These are phyloP conservation scores for Glossophaga mutica DNA, from an alignment of 2,797 vertebrate genomes.

Conservation along the genomic window DNA sequence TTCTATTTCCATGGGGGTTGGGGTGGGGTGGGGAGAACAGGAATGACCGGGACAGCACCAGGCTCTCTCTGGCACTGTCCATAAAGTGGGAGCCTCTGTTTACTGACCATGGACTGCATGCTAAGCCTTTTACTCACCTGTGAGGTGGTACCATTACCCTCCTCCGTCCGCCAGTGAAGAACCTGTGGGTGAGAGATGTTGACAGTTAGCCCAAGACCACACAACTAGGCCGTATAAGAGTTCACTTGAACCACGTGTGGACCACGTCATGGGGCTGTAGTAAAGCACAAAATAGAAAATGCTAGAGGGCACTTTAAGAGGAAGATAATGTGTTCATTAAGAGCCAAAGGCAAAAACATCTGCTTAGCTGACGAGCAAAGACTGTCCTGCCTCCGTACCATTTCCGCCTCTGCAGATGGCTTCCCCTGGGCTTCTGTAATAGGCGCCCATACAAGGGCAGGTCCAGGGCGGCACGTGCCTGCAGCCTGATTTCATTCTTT, in stretches of 20 bases:
- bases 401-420: neutral
- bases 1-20: neutral
- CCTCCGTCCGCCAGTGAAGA: neutral
- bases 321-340: neutral
- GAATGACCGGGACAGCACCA: neutral
- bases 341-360: neutral
- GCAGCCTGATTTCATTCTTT: neutral
- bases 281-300: neutral
- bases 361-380: no score
- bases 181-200: neutral
- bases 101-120: fast-evolving
- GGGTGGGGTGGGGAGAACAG: no score
- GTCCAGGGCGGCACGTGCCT: neutral
- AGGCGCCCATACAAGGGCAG: neutral
- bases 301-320: neutral
- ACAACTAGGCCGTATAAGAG: neutral
- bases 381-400: fast-evolving
- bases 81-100: neutral
- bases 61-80: neutral
- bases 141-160: neutral
- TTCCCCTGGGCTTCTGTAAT: neutral
- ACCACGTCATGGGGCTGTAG: neutral
- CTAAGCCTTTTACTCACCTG: neutral
- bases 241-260: fast-evolving
- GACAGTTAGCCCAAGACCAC: neutral